phyloP scores from a whole-genome alignment of 2,888 invertebrate genomes.

The Polyploca ridens region DNA sequence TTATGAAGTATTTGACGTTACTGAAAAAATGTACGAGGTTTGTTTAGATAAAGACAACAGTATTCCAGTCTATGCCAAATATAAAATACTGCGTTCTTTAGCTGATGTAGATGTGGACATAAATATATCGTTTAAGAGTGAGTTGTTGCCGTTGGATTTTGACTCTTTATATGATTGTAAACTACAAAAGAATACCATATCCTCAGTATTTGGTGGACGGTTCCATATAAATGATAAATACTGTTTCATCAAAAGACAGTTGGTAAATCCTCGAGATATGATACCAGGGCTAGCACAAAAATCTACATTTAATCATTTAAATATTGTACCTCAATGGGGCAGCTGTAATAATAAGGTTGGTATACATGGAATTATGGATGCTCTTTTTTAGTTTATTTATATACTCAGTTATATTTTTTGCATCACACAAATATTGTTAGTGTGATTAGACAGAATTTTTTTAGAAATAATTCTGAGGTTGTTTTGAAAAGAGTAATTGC shows the following conservation, averaged over 20 bases:
- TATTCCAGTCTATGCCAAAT: conserved; percentile 45
- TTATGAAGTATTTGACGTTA: conserved; percentile 28
- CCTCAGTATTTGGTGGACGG: too few species aligned
- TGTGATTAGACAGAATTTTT: too few species aligned
- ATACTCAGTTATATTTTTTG: too few species aligned
- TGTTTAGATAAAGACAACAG: conserved; percentile 47
- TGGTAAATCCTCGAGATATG: conserved; percentile 56
- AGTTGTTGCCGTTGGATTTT: conserved; percentile 35
- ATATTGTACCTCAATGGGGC: conserved; percentile 64
- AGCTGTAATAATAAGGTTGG: conserved; percentile 46
- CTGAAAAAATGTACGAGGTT: conserved; percentile 47
- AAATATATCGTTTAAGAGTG: conserved; percentile 37
- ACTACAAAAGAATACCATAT: too few species aligned
- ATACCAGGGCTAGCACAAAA: conserved; percentile 50
- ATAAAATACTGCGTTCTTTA: conserved; percentile 31
- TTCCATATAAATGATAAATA: conserved; percentile 43
- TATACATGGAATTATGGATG: not conserved
- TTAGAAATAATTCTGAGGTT: too few species aligned
- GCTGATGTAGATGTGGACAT: conserved; percentile 26
- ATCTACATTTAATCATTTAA: conserved; percentile 51
- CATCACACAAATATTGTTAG: too few species aligned
- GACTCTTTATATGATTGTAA: conserved; percentile 41
- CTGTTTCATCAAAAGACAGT: conserved; percentile 53
- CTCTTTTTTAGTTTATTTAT: too few species aligned
- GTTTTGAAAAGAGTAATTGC: too few species aligned